phyloP scores from a whole-genome alignment of 2,888 invertebrate genomes.

The Clepsis dumicolana region DNA sequence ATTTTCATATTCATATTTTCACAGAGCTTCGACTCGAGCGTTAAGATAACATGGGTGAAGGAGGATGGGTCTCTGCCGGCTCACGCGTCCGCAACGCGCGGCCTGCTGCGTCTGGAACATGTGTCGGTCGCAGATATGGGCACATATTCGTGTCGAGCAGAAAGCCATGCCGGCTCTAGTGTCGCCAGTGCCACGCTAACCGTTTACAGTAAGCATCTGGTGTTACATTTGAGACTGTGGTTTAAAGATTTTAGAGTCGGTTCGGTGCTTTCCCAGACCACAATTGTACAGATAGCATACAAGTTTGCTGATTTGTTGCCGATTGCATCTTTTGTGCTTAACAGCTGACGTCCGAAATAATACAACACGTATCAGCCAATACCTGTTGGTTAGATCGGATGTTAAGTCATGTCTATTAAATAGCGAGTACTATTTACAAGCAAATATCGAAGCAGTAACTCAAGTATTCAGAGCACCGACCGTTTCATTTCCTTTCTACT shows the following conservation, averaged over 20 bases:
- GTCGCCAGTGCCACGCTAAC: slow-evolving; percentile 95
- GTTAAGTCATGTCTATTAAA: not conserved
- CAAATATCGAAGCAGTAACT: not conserved
- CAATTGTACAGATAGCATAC: not conserved
- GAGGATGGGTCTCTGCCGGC: slow-evolving; percentile 77
- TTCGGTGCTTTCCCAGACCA: not conserved
- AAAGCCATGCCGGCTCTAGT: slow-evolving; percentile 95
- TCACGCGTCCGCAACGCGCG: slow-evolving; percentile 75
- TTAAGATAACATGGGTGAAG: slow-evolving; percentile 83
- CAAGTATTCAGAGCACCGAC: slow-evolving; percentile 24
- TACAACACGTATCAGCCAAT: no score
- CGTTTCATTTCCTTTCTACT: slow-evolving; percentile 24
- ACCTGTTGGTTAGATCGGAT: not conserved
- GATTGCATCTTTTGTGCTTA: no score
- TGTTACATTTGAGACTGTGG: not conserved
- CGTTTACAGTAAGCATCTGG: slow-evolving; percentile 93
- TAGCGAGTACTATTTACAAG: not conserved
- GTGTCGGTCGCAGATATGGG: slow-evolving; percentile 95
- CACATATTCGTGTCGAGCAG: slow-evolving; percentile 95
- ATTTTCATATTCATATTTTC: slow-evolving; percentile 48
- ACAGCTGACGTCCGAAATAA: no score
- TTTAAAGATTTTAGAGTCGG: not conserved
- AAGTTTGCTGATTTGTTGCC: not conserved
- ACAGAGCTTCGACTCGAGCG: slow-evolving; percentile 78
- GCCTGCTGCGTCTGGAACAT: slow-evolving; percentile 90